These are phyloP conservation scores for Ailuropoda melanoleuca DNA, from an alignment of 2,113 vertebrate species.

Conservation along the genomic window DNA sequence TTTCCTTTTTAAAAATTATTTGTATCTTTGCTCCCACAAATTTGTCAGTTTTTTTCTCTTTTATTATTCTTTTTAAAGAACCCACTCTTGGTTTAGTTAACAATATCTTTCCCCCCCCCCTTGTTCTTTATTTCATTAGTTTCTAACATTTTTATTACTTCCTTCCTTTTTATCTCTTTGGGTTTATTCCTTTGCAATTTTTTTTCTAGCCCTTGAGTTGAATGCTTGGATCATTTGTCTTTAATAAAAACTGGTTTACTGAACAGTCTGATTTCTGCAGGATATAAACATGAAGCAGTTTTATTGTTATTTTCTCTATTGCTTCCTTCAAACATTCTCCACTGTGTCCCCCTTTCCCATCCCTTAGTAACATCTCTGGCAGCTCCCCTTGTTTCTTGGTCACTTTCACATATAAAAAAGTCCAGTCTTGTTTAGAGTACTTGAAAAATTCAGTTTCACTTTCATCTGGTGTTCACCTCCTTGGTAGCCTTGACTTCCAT, in stretches of 20 bases:
- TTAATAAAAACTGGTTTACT: constrained; percentile 28
- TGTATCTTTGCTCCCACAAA: not conserved
- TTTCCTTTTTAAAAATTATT: not conserved
- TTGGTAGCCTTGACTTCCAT: not conserved
- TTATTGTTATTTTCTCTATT: constrained; percentile 8
- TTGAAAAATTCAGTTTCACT: not conserved
- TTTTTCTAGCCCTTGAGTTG: not conserved
- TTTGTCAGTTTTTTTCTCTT: not conserved
- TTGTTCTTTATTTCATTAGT: not conserved
- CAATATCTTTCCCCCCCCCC: not conserved
- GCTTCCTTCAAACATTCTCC: not conserved
- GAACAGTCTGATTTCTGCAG: not conserved
- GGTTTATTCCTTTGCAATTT: not conserved
- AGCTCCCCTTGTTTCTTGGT: not conserved
- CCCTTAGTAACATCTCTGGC: not conserved
- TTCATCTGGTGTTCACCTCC: not conserved
- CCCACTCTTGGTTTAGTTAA: not conserved
- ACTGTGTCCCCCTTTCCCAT: not conserved
- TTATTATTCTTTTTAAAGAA: not conserved
- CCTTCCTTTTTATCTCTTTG: not conserved
- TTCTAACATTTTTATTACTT: constrained; percentile 40
- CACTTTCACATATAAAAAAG: not conserved
- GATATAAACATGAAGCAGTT: not conserved
- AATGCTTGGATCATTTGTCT: constrained; percentile 20
- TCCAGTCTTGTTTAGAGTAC: not conserved